Evolutionary conservation across 2,797 vertebrate species (phyloP), one percentile per base, ranked within the genome.

Genomic region (Xerus rutilus): DNA sequence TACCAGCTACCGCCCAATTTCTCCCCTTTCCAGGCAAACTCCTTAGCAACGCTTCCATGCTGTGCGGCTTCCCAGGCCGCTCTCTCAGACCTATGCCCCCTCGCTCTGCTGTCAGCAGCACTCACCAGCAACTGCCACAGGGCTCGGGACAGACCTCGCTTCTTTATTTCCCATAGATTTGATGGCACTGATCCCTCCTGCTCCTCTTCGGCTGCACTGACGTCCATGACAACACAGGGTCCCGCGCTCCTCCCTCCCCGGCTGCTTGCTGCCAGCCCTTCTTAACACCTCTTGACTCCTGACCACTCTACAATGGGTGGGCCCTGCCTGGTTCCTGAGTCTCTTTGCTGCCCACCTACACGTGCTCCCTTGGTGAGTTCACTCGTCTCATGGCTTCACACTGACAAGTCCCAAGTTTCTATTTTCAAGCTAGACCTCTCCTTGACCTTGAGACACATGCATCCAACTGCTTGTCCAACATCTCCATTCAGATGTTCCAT

Each of bases 101-200:
- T 39, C 3, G 17, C 54, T 23, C 30, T 9, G 20, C 39, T 1
- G 14, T 2, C 0, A 1, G 28, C 72, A 20, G 39, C 0, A 6
- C 32, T 69, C 32, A 13, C 35, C 47, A 59, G 35, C 39, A 10
- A n/a, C 70, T 35, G 20, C 39, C 70, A 35, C 9, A 39, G 10
- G 25, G 77, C 65, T 85, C 25, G 9, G 64, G 14, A 25, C 20
- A 39, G 1, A 28, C 21, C n/a, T 47, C 2, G 5, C 59, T 81
- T 0, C 4, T 47, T 13, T 47, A 12, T 52, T 52, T 25, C 5
- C 17, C 10, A 20, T 30, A 14, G 14, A 7, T 3, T 2, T 18
- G 28, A 45, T 0, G 12, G 74, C 52, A 59, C 8, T 18, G 17
- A 25, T 14, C 6, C 21, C 57, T 20, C 35, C 28, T 10, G 43